Base-by-base conservation (phyloP, 2,888 invertebrate species). In the Lampropteryx suffumata region DNA sequence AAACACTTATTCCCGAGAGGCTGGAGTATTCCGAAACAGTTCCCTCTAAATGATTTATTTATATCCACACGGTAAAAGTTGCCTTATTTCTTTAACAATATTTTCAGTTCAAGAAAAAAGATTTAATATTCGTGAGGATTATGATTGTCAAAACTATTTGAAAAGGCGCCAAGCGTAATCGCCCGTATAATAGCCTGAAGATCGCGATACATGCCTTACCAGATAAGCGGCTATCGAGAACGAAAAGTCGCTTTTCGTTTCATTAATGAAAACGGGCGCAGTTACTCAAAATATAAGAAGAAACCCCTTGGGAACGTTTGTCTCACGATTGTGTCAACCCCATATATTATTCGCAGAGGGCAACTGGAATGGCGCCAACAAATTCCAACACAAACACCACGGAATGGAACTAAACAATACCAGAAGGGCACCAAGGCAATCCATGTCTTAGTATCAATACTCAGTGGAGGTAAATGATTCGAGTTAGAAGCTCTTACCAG, bases 131-230 rank as follows among this genome's bases (percentile, higher is more conserved):
- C 24, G 11, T 37, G 12, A 8, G 45, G 47, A 39, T 44, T 28
- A 34, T 29, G 28, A 26, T 12, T 53, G 52, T 48, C 52, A 37
- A 41, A 43, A 44, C 40, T 26, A 56, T 43, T 60, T 62, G 61
- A 57, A 50, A 47, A 50, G 55, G 40, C 45, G 59, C 61, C 61
- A 62, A 59, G 43, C 21, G 51, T 54, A 62, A 59, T 59, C 34
- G 55, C 27, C 54, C 59, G 59, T 54, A 40, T 58, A 62, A 59
- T 56, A 43, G 44, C 39, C 14, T 37, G 43, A 36, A 40, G 45
- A 57, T 55, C 40, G 33, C 44, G 37, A 39, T 24, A 36, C 36
- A 17, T 2, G 33, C 26, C 26, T 10, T 17, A 13, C 34, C 27
- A 44, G 43, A 29, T 12, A 35, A 35, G 7, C 17, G 21, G 28